Evolutionary conservation across 2,888 invertebrate genomes (phyloP).

Genomic region (Acanthosepion esculentum): DNA sequence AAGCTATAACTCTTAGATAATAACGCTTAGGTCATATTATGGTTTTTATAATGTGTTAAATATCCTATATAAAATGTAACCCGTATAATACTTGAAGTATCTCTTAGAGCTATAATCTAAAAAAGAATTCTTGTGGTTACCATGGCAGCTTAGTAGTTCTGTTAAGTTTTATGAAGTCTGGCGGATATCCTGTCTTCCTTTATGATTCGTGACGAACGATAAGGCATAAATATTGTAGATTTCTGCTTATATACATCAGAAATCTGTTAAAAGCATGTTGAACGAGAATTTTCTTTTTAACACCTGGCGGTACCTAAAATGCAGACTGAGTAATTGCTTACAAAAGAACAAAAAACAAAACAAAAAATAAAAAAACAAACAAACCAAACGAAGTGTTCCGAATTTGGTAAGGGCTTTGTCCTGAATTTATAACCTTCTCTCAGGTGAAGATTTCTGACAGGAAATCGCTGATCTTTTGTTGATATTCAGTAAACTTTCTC

Average conservation of each 20-base stretch:
- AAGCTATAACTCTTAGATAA: background rate
- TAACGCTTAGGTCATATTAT: background rate
- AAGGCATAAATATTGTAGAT: background rate
- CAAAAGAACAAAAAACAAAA: background rate
- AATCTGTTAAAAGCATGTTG: background rate
- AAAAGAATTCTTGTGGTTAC: background rate
- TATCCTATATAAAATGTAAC: background rate
- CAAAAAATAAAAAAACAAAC: too few relatives aligned
- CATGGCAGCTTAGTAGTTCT: background rate
- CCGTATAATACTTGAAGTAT: background rate
- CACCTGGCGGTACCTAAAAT: background rate
- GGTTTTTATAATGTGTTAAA: background rate
- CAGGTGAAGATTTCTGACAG: background rate
- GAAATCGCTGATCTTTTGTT: background rate
- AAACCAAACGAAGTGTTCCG: too few relatives aligned
- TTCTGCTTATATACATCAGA: background rate
- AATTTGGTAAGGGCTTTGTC: background rate
- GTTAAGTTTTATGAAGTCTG: background rate
- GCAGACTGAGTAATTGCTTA: background rate
- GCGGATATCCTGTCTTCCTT: constrained; percentile 33
- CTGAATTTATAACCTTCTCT: background rate
- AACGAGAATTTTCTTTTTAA: background rate
- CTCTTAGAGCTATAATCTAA: background rate
- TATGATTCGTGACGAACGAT: constrained; percentile 5
- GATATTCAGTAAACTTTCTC: background rate